phyloP scores from a whole-genome alignment of 2,113 vertebrate genomes.

The Cisticola juncidis region DNA sequence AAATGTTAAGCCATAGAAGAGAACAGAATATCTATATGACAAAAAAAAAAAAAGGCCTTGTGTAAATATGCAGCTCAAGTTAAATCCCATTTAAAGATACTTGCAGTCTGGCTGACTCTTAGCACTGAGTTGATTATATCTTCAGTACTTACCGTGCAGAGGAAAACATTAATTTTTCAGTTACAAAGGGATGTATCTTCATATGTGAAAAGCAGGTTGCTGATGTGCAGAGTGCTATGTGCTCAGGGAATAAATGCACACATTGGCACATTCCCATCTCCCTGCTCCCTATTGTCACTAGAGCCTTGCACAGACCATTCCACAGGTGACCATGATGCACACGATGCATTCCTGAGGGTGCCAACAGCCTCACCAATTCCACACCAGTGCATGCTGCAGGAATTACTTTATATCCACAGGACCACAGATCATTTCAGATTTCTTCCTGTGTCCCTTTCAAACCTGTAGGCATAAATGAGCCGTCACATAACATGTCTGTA shows the following conservation, averaged over 20 bases:
- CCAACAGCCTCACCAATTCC: not conserved
- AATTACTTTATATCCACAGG: not conserved
- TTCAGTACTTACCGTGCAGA: not conserved
- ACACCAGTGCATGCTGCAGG: rapidly evolving
- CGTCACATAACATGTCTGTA: rapidly evolving
- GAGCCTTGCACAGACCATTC: not conserved
- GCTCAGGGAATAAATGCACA: not conserved
- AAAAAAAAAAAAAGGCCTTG: not conserved
- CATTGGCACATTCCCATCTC: not conserved
- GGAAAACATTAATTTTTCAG: not conserved
- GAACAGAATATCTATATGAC: not conserved
- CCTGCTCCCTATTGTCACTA: not conserved
- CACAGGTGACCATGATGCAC: rapidly evolving
- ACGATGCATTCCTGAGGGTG: not conserved
- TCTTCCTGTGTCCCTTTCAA: not conserved
- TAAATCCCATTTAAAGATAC: not conserved
- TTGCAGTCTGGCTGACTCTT: not conserved
- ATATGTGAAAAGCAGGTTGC: not conserved
- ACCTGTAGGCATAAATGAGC: not conserved
- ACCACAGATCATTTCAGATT: not conserved
- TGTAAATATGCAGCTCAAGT: not conserved
- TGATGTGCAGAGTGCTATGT: not conserved
- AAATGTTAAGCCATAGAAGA: not conserved
- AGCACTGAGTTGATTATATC: not conserved
- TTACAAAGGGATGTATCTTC: not conserved